Percentiles rank a stretch among this genome's conserved stretches.
Conservation (phyloP, 2,888 invertebrate genomes). For the Glaucopsyche alexis region DNA sequence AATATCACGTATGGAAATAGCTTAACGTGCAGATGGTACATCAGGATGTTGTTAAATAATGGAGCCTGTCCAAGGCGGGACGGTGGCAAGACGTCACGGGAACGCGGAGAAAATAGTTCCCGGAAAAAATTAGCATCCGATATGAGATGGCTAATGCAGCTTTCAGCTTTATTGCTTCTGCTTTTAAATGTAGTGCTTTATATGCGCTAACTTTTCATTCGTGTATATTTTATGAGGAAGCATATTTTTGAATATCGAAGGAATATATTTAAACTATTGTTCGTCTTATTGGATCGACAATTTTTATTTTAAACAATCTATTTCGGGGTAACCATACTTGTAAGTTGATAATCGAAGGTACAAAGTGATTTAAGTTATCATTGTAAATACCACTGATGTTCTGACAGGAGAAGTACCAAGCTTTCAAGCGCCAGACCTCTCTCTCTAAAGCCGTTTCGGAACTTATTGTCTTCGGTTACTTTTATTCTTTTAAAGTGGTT, state of each 20-base stretch:
- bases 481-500: no score
- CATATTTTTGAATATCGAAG: slow-evolving; percentile 2
- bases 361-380: no score
- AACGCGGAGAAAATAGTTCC: slow-evolving; percentile 47
- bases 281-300: neutral
- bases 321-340: neutral
- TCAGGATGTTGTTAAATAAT: slow-evolving; percentile 61
- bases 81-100: slow-evolving; percentile 61
- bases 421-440: no score
- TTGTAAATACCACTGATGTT: no score
- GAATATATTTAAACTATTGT: neutral
- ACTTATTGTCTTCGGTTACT: no score
- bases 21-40: slow-evolving; percentile 45
- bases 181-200: slow-evolving; percentile 36
- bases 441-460: no score
- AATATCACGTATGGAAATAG: slow-evolving; percentile 36
- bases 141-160: slow-evolving; percentile 56
- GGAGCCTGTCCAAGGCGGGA: slow-evolving; percentile 59
- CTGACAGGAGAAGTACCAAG: no score
- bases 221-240: slow-evolving; percentile 10
- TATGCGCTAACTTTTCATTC: slow-evolving; percentile 7
- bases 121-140: slow-evolving; percentile 61
- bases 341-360: no score
- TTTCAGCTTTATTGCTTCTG: slow-evolving; percentile 55
- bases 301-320: neutral